Evolutionary conservation across 37 sponge, comb jelly and placozoan genomes (phyloP), one percentile per base, ranked within the genome.

Genomic region (Dysidea cf. avara): DNA sequence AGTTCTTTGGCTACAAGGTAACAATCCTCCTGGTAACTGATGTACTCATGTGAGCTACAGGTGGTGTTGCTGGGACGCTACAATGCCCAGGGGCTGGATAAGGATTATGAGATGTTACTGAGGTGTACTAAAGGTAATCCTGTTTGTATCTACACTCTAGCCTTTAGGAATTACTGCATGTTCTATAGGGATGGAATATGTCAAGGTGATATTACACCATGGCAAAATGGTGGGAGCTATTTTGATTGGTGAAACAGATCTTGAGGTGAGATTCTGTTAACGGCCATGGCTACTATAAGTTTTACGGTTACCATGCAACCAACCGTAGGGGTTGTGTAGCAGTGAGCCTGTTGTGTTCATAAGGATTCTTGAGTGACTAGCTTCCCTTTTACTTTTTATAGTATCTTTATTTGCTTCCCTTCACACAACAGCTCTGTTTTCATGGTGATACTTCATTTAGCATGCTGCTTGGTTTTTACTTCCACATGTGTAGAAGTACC

Each of bases 1-100:
- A 86, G 53, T 95, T 94, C 82, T 98, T 98, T 82, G 99, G 95
- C 9, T 92, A 77, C 69, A 95, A 95, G 65, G 92, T 90, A 7
- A 40, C 7, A 29, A 53, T 53, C 31, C 26, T 37, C 28, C 12
- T n/a, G 49, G 34, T 69, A 50, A 80, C 53, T 28, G 5, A 5
- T 30, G 5, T 33, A 33, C 25, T 28, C 9, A 9, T 33, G 33
- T 16, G 3, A 12, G 17, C 17, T 25, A 11, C 36, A 82, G 83
- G 93, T 94, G 31, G 91, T 94, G 12, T 81, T 96, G 4, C 64
- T 96, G 52, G 97, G 97, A 11, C 54, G 63, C 11, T 96, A 79
- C 81, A 92, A 96, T 75, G 90, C 73, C 7, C 90, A 88, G 60
- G 84, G 78, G 5, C 72, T 92, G 22, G 84, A 64, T 7, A 62